Base-by-base conservation (phyloP, 2,888 invertebrate species). In the Platycnemis pennipes region DNA sequence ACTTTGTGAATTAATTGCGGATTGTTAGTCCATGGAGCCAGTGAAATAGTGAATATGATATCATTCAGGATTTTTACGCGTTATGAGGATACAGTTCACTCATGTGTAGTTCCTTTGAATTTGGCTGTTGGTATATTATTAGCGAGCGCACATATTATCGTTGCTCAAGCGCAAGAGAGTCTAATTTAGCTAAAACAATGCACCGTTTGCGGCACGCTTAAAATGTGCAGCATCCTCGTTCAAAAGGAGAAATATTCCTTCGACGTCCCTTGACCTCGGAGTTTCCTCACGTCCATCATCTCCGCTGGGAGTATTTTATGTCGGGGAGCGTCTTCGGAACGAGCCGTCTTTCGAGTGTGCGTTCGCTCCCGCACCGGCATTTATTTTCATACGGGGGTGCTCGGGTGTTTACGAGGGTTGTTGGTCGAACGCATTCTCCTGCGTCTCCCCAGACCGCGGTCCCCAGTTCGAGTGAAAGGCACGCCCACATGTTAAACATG, bases 361-460 rank as follows among this genome's bases (percentile, higher is more conserved):
- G 8, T n/a, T 56, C 22, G 3, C 44, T 31, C 26, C 37, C 77
- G 77, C 11, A 49, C 49, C 49, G 49, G 63, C 77, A 77, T 77
- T 37, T 37, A 77, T 37, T 91, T 91, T n/a, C n/a, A n/a, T n/a
- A 63, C 63, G 53, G 26, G 63, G 37, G 56, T 56, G 89, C 26
- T 63, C 42, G 56, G 42, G 37, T 63, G 44, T 91, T 91, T 69
- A 69, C 63, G 91, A 91, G 22, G 44, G 91, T 44, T 44, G 56
- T 69, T 63, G 13, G 42, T n/a, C 7, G 44, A 44, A 63, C 44
- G 42, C 2, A 31, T 22, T 31, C 44, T 44, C n/a, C 46, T 16
- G 7, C 26, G 7, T 46, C 87, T 26, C 22, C 46, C 13, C n/a
- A 87, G 87, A 26, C 31, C 42, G 53, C 89, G 56, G 53, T 89